phyloP scores from a whole-genome alignment of 1,140 invertebrate species.

The Papilio machaon region DNA sequence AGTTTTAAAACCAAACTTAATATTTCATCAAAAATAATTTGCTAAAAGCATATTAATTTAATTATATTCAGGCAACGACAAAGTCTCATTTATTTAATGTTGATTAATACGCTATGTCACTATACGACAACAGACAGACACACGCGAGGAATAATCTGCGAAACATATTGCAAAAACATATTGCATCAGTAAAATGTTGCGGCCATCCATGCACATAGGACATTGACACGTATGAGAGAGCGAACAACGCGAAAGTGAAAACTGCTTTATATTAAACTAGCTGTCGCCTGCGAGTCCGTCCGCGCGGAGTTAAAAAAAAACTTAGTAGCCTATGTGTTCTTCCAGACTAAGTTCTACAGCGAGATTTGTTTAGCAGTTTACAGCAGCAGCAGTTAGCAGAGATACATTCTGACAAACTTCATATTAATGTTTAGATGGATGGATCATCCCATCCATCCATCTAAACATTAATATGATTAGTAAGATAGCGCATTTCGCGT shows the following conservation, averaged over 20 bases:
- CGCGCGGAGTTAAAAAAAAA: too few relatives aligned
- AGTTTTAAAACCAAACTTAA: not conserved
- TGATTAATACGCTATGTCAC: conserved; percentile 27
- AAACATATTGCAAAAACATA: conserved; percentile 44
- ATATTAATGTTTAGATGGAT: too few relatives aligned
- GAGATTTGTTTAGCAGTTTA: too few relatives aligned
- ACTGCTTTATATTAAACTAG: conserved; percentile 47
- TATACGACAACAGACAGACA: conserved; percentile 13
- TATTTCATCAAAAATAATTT: conserved; percentile 23
- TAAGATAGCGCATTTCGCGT: conserved; percentile 46
- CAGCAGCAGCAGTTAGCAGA: too few relatives aligned
- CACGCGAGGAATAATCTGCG: conserved; percentile 24
- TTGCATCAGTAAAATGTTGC: conserved; percentile 55
- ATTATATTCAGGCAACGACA: conserved; percentile 21
- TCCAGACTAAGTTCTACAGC: too few relatives aligned
- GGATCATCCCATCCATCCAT: too few relatives aligned
- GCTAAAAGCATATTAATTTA: conserved; percentile 21
- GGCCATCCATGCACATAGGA: conserved; percentile 59
- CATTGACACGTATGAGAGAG: conserved; percentile 60
- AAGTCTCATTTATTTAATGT: conserved; percentile 37
- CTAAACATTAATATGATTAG: too few relatives aligned
- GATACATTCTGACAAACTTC: too few relatives aligned
- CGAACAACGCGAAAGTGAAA: conserved; percentile 69
- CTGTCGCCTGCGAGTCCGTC: too few relatives aligned
- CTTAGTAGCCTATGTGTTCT: too few relatives aligned